Evolutionary conservation across 2,113 vertebrate species (phyloP).

Genomic region (Talpa occidentalis): DNA sequence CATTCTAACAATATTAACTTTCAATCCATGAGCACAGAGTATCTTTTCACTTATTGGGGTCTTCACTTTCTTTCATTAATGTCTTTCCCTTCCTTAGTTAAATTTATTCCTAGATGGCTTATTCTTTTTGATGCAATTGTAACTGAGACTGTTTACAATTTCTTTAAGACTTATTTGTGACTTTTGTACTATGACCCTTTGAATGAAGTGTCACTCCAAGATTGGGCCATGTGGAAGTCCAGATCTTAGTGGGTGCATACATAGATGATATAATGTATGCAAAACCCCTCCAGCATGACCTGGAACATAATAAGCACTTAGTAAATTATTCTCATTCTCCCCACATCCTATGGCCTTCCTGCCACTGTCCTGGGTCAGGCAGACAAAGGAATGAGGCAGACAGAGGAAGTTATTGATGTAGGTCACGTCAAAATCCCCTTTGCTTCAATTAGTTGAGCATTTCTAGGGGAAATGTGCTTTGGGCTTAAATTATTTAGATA

Average conservation of each 20-base stretch:
- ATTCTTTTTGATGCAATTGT: not conserved
- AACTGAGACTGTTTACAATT: not conserved
- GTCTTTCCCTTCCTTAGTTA: not conserved
- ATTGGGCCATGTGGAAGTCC: not conserved
- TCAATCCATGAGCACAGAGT: not conserved
- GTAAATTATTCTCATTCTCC: not conserved
- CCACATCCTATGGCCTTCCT: not conserved
- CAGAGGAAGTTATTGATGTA: not conserved
- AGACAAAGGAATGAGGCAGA: not conserved
- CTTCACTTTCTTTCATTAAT: not conserved
- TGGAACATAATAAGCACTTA: not conserved
- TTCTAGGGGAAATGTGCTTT: constrained; percentile 53
- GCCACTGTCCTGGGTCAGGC: not conserved
- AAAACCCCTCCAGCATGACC: not conserved
- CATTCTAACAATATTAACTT: not conserved
- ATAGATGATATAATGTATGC: not conserved
- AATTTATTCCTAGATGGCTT: not conserved
- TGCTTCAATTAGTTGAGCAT: constrained; percentile 44
- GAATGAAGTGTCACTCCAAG: not conserved
- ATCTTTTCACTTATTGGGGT: not conserved
- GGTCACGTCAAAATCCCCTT: not conserved
- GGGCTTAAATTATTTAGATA: constrained; percentile 70
- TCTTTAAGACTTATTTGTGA: not conserved
- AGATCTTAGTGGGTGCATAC: not conserved
- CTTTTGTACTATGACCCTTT: not conserved